Percentiles rank a stretch among this genome's conserved stretches.
These are phyloP conservation scores for Isaurus tuberculatus DNA, from an alignment of 92 coral and sea anemone species.

Conservation along the genomic window DNA sequence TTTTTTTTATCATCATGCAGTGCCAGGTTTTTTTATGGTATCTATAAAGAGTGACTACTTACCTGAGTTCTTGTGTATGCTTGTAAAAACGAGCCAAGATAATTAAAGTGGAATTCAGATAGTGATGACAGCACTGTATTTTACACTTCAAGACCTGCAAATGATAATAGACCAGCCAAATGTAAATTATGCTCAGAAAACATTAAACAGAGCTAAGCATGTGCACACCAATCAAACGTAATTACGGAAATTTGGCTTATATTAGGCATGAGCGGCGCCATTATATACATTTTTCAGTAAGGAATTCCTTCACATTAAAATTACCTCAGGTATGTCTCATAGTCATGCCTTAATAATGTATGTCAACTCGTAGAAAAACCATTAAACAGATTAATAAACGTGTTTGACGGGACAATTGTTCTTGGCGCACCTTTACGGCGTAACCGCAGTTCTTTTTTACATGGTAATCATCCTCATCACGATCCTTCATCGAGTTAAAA, in stretches of 20 bases:
- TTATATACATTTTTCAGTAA: neutral
- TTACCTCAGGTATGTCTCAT: neutral
- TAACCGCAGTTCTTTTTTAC: conserved; percentile 29
- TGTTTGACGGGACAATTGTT: conserved; percentile 2
- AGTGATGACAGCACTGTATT: conserved; percentile 39
- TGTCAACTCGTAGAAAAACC: neutral
- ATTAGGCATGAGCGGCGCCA: conserved; percentile 34
- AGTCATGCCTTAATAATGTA: neutral
- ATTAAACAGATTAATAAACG: conserved; percentile 1
- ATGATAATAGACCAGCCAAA: conserved; percentile 48
- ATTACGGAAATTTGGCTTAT: conserved; percentile 38
- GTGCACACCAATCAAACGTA: conserved; percentile 47
- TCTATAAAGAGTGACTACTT: neutral
- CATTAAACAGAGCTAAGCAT: conserved; percentile 38
- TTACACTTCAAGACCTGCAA: conserved; percentile 47
- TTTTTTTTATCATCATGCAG: conserved; percentile 1
- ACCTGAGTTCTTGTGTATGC: conserved; percentile 38
- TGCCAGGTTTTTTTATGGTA: neutral
- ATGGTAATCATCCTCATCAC: neutral
- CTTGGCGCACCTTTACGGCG: conserved; percentile 28
- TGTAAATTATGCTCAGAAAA: conserved; percentile 42
- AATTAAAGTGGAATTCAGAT: conserved; percentile 14
- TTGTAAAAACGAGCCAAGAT: conserved; percentile 29
- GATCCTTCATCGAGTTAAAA: conserved; percentile 3
- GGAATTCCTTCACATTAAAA: conserved; percentile 5